These are phyloP conservation scores for Alsophila aescularia DNA, from an alignment of 2,888 invertebrate species.

Conservation along the genomic window DNA sequence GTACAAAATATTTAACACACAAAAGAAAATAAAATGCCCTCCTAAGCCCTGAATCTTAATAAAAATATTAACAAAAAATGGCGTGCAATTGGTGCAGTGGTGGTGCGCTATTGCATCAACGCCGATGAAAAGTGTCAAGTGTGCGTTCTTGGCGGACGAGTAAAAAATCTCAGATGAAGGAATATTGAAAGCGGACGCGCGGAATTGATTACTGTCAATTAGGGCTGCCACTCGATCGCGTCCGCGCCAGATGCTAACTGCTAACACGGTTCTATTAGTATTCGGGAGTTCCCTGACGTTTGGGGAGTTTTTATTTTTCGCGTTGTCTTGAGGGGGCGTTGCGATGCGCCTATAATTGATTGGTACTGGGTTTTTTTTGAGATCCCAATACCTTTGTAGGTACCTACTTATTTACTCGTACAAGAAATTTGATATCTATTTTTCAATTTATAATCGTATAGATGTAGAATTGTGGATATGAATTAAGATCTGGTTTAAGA, in stretches of 20 bases:
- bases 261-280: slow-evolving; percentile 57
- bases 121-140: slow-evolving; percentile 1
- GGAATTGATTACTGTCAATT: slow-evolving; percentile 84
- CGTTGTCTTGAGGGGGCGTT: slow-evolving; percentile 31
- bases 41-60: no score
- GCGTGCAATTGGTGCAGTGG: no score
- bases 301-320: slow-evolving; percentile 38
- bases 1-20: no score
- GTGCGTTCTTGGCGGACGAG: slow-evolving; percentile 42
- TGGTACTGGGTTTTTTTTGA: background rate
- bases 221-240: slow-evolving; percentile 66
- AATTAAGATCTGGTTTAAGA: no score
- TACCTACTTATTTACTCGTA: no score
- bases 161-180: slow-evolving; percentile 67
- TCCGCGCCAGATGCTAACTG: slow-evolving; percentile 74
- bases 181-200: slow-evolving; percentile 81
- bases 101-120: no score
- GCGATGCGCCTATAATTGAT: slow-evolving; percentile 2
- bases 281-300: slow-evolving; percentile 32
- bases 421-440: no score
- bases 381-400: no score
- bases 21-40: no score
- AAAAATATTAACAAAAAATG: no score
- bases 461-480: no score
- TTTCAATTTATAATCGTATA: no score